phyloP scores from a whole-genome alignment of 2,113 vertebrate species.

The Gopherus flavomarginatus region DNA sequence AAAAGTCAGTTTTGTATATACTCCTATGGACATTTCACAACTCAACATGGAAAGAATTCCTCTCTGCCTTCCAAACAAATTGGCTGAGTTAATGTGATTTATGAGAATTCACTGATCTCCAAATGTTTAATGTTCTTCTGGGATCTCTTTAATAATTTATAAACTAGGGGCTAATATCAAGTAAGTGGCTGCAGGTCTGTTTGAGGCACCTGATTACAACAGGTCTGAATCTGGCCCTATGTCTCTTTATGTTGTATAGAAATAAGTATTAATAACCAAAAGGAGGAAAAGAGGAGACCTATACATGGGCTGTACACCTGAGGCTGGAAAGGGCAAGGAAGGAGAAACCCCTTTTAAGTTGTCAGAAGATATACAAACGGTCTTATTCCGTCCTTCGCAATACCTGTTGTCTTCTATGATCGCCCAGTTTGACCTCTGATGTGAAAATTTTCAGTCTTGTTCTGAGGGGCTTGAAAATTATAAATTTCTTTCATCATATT shows the following conservation, averaged over 20 bases:
- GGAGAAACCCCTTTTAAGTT: not conserved
- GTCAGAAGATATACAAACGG: no score
- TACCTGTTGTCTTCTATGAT: not conserved
- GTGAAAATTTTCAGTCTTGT: conserved; percentile 18
- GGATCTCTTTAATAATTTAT: not conserved
- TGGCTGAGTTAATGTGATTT: not conserved
- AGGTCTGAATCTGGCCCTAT: no score
- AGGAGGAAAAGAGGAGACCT: not conserved
- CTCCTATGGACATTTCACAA: not conserved
- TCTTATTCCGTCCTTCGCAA: no score
- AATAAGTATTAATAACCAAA: not conserved
- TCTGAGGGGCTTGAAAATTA: not conserved
- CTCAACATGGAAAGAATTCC: not conserved
- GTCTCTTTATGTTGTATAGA: not conserved
- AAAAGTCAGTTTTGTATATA: not conserved
- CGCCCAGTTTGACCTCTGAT: not conserved
- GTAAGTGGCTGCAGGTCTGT: not conserved
- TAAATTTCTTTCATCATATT: no score
- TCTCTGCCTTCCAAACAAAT: not conserved
- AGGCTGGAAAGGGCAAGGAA: not conserved
- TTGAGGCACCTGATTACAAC: not conserved
- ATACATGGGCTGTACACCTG: not conserved
- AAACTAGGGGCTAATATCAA: not conserved
- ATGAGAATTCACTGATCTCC: not conserved
- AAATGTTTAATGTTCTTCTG: not conserved